Base-by-base conservation (phyloP, 1,140 invertebrate species). In the Drosophila lowei region DNA sequence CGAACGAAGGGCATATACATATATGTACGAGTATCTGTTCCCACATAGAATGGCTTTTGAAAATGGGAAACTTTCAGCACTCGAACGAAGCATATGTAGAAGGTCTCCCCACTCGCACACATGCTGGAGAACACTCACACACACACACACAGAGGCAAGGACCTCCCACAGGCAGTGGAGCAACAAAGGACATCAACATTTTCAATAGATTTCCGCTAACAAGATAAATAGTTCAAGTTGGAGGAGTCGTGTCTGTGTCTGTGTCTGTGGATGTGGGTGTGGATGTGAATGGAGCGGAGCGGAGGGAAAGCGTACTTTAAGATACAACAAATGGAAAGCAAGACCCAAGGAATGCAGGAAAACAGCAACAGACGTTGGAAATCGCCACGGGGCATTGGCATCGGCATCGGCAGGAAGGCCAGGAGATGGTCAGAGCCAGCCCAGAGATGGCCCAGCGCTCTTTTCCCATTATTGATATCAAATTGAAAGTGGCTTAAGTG, bases 141-240 rank as follows among this genome's bases (percentile, higher is more conserved):
- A 49, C 38, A 68, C 9, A 54, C 4, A 63, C n/a, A 15, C 13
- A 44, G 7, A 38, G 5, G 18, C 16, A 18, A 48, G 6, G 50
- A 21, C 25, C 46, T 38, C 57, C 63, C 63, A 38, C 34, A 38
- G 34, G 34, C 34, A 38, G 34, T 38, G 34, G 47, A 49, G 42
- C 65, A 68, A 79, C 53, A 84, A 77, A 56, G 50, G 57, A 84
- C 67, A 84, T 85, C 84, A 86, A 78, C 81, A 86, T 86, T 88
- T 86, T 86, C 81, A 78, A 86, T 86, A 86, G 81, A 86, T 86
- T 86, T 86, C 74, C 77, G 77, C 77, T 78, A 86, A 86, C 81
- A 86, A 86, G 81, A 86, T 86, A 86, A 86, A 86, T 86, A 86
- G 81, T 86, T 77, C 49, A 60, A 80, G 65, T 76, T 71, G 75